Evolutionary conservation across 1,140 invertebrate species (phyloP).

Genomic region (Apis laboriosa): DNA sequence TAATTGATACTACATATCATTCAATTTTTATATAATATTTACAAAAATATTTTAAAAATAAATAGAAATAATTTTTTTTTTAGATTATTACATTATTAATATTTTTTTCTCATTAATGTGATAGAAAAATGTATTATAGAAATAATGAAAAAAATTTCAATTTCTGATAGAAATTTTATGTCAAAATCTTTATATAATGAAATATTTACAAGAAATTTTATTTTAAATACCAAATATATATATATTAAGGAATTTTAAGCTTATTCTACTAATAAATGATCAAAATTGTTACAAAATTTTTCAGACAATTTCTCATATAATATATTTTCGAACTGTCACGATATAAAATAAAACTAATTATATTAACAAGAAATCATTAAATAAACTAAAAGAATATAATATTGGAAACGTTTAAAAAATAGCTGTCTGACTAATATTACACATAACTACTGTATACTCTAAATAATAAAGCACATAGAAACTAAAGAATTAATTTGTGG

Average conservation of each 20-base stretch:
- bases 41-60: not conserved
- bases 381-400: not conserved
- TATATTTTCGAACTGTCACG: not conserved
- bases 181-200: not conserved
- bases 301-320: not conserved
- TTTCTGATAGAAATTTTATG: not conserved
- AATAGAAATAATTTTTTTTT: not conserved
- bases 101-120: not conserved
- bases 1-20: too few species aligned
- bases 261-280: not conserved
- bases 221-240: not conserved
- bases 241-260: not conserved
- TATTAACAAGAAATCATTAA: not conserved
- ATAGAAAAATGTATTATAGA: not conserved
- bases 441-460: not conserved
- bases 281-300: not conserved
- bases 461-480: not conserved
- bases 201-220: too few species aligned
- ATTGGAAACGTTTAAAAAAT: not conserved
- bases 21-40: not conserved
- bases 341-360: not conserved
- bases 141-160: not conserved
- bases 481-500: conserved; percentile 14
- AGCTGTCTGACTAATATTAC: not conserved
- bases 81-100: not conserved